Conservation (phyloP, 2,113 vertebrate genomes). For the Grallaria varia region DNA sequence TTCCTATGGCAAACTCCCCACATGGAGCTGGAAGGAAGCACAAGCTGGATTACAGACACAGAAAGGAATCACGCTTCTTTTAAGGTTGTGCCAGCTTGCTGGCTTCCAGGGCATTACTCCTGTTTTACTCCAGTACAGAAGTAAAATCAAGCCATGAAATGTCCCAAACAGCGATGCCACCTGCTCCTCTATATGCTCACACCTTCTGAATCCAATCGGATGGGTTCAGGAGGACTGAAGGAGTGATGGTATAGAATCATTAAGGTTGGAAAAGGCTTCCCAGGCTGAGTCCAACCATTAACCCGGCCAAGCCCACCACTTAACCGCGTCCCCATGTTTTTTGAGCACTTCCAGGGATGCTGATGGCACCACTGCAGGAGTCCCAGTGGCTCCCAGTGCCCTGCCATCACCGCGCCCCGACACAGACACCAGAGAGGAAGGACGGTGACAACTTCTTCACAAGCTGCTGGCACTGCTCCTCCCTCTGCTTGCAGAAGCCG, state of each 20-base stretch:
- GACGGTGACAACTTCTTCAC: not conserved
- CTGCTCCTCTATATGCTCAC: not conserved
- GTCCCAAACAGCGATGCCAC: not conserved
- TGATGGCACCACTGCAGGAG: not conserved
- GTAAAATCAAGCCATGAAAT: not conserved
- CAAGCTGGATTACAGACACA: not conserved
- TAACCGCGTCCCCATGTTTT: not conserved
- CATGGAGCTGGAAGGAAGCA: not conserved
- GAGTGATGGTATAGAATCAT: accelerated
- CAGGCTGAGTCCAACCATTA: not conserved
- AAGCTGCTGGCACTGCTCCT: not conserved
- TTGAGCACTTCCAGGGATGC: not conserved
- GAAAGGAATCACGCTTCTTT: not conserved
- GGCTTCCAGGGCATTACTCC: not conserved
- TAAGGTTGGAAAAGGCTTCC: not conserved
- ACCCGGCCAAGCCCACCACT: not conserved
- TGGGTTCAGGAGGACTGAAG: not conserved
- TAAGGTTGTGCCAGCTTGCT: not conserved
- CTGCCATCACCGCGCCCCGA: not conserved
- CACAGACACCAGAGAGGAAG: not conserved
- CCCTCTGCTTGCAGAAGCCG: not conserved
- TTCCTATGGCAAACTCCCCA: not conserved
- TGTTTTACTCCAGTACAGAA: not conserved
- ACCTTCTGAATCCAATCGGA: not conserved
- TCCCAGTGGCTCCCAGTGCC: not conserved